Evolutionary conservation across 2,888 invertebrate species (phyloP).

Genomic region (Ectobius pallidus): DNA sequence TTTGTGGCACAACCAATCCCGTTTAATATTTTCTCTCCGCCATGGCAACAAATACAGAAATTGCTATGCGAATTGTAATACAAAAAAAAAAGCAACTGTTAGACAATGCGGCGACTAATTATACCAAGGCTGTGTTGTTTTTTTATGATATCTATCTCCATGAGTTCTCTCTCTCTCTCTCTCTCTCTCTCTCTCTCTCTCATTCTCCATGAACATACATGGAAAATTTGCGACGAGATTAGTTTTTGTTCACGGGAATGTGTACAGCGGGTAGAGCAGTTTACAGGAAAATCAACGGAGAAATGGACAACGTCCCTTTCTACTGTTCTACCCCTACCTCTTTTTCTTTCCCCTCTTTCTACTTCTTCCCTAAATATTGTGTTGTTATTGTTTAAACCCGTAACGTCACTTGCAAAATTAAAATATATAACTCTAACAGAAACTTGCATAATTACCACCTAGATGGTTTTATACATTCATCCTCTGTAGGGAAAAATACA

Average conservation of each 20-base stretch:
- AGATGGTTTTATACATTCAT: not conserved
- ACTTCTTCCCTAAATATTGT: not conserved
- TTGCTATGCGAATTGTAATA: too few species aligned
- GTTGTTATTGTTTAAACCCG: not conserved
- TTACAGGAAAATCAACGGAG: not conserved
- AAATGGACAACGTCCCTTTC: not conserved
- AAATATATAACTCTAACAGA: not conserved
- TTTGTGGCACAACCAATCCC: not conserved
- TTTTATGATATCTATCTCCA: too few species aligned
- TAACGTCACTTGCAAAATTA: not conserved
- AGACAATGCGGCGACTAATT: not conserved
- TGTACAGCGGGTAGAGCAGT: not conserved
- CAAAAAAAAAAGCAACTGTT: not conserved
- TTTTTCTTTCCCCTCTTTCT: not conserved
- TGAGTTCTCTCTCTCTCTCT: not conserved
- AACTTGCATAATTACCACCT: not conserved
- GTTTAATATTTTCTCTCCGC: not conserved
- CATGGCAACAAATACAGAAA: not conserved
- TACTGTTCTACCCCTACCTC: not conserved
- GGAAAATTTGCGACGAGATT: conserved; percentile 1
- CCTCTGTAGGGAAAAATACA: not conserved
- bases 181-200: too few species aligned
- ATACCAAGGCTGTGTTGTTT: not conserved
- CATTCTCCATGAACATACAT: conserved; percentile 2
- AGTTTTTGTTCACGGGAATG: not conserved